Percentiles rank a stretch among this genome's conserved stretches.
These are phyloP conservation scores for Anhinga rufa DNA, from an alignment of 2,113 vertebrate genomes.

Conservation along the genomic window DNA sequence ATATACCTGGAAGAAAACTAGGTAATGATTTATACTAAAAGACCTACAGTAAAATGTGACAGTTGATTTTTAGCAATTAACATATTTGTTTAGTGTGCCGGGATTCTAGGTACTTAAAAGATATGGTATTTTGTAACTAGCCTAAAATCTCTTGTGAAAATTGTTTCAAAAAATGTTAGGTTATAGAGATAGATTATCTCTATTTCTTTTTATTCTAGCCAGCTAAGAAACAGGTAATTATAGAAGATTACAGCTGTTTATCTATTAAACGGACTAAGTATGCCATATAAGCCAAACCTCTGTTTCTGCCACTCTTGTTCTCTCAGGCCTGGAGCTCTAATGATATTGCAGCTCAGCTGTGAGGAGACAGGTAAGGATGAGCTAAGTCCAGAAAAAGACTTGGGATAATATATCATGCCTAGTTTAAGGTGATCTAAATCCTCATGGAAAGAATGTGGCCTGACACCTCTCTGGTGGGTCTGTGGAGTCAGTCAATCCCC, in stretches of 20 bases:
- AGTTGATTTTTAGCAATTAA: neutral
- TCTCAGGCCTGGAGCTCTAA: neutral
- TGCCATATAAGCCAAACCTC: neutral
- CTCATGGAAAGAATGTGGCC: neutral
- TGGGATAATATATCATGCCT: neutral
- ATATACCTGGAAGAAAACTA: neutral
- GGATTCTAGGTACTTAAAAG: neutral
- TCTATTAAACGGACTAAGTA: neutral
- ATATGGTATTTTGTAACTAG: neutral
- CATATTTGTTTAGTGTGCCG: neutral
- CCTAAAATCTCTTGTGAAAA: neutral
- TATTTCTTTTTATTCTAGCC: neutral
- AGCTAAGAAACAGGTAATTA: neutral
- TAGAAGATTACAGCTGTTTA: neutral
- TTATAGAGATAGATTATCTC: neutral
- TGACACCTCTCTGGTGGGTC: neutral
- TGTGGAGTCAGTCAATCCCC: neutral
- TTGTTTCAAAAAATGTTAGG: neutral
- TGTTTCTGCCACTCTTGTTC: neutral
- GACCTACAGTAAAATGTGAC: neutral
- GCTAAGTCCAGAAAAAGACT: neutral
- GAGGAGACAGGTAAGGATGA: neutral
- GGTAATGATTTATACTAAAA: neutral
- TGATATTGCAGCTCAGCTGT: neutral
- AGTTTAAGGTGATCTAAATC: neutral